Base-by-base conservation (phyloP, 2,888 invertebrate species). In the Caenorhabditis doughertyi region DNA sequence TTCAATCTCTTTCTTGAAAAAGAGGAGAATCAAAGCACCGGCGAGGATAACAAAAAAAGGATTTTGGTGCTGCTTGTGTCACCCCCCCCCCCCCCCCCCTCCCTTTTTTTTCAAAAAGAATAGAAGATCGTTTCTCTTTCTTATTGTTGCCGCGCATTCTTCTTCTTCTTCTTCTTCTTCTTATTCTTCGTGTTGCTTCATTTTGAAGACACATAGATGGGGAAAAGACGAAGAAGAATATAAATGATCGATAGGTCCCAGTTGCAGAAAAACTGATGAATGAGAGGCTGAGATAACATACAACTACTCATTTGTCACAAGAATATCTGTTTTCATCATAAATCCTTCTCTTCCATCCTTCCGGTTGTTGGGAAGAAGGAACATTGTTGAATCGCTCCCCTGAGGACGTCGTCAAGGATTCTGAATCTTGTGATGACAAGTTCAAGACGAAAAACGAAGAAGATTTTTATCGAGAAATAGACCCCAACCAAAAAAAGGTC, bases 161-260 rank as follows among this genome's bases (percentile, higher is more conserved):
- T 39, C 32, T 7, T 32, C 32, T 32, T 32, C 32, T 32, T 32
- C 32, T 32, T 32, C 39, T 39, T 11, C n/a, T 56, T 56, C 21
- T 55, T 23, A 51, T 51, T 35, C 35, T 35, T 35, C 7, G 35
- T 9, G 35, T n/a, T n/a, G n/a, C n/a, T n/a, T n/a, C n/a, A n/a
- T n/a, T n/a, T n/a, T 7, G 35, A 35, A 35, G 9, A 35, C 7
- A 35, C 2, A n/a, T 4, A 35, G 51, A 51, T 21, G 51, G 32
- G 51, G 21, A 35, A 16, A n/a, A 23, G 32, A 39, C 2, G 60
- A 47, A 18, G 44, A 18, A 47, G 29, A 29, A 49, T 11, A 23
- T 18, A 51, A 58, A 62, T 70, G 70, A 68, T 60, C 62, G 70
- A 77, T 77, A 70, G 77, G 70, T 77, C 77, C 77, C 77, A 70